Conservation (phyloP, 2,113 vertebrate species). For the Siniperca knerii region DNA sequence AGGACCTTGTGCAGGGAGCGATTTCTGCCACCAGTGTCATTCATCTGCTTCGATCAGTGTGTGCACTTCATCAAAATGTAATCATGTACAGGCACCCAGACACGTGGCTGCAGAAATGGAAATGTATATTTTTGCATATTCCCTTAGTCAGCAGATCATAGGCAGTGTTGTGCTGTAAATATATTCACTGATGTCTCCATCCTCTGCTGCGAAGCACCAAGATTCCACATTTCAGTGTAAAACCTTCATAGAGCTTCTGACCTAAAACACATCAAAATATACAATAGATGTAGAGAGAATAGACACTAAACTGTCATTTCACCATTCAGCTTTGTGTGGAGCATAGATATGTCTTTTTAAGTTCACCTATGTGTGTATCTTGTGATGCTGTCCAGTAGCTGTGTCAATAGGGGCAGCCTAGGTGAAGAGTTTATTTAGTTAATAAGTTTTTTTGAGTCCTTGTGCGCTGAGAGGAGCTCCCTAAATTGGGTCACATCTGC, state of each 20-base stretch:
- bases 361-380: background rate
- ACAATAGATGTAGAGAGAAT: background rate
- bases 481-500: slow-evolving; percentile 76
- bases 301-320: background rate
- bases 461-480: slow-evolving; percentile 25
- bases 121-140: slow-evolving; percentile 49
- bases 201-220: background rate
- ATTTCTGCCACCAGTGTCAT: background rate
- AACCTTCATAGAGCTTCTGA: background rate
- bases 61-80: slow-evolving; percentile 38
- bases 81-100: slow-evolving; percentile 7
- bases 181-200: slow-evolving; percentile 39
- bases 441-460: background rate
- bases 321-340: background rate
- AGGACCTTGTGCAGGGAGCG: background rate
- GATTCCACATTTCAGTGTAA: background rate
- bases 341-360: background rate
- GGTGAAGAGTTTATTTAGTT: slow-evolving; percentile 38
- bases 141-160: slow-evolving; percentile 47
- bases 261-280: background rate
- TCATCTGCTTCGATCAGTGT: slow-evolving; percentile 4
- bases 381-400: background rate
- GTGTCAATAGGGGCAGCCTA: background rate
- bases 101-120: slow-evolving; percentile 4
- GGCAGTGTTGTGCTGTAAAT: background rate